Evolutionary conservation across 2,113 vertebrate genomes (phyloP).

Genomic region (Silurus meridionalis): DNA sequence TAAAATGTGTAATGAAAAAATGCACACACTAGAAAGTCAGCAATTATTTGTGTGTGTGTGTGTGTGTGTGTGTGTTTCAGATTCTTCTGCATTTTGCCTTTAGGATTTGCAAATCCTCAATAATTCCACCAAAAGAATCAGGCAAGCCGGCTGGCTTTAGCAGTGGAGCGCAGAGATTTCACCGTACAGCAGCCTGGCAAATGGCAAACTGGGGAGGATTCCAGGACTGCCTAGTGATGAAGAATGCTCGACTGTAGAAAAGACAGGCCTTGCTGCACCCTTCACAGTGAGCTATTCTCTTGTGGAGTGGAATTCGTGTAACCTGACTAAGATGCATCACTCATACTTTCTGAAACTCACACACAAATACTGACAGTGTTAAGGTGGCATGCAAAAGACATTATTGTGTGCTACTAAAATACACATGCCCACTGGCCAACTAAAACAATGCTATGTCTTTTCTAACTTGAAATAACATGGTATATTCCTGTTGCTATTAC

Average conservation of each 20-base stretch:
- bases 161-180: conserved; percentile 1
- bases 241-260: conserved; percentile 44
- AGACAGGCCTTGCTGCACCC: conserved; percentile 14
- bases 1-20: background rate
- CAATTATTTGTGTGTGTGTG: conserved; percentile 11
- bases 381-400: conserved; percentile 17
- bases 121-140: conserved; percentile 22
- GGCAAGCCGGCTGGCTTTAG: background rate
- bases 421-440: conserved; percentile 1
- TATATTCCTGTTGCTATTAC: conserved; percentile 11
- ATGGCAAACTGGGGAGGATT: conserved; percentile 38
- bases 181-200: conserved; percentile 27
- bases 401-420: conserved; percentile 11
- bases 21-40: background rate
- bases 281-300: conserved; percentile 29
- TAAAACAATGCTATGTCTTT: conserved; percentile 19
- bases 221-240: conserved; percentile 53
- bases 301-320: conserved; percentile 27
- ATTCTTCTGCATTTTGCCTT: conserved; percentile 24
- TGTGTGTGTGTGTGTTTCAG: too few species aligned
- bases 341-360: conserved; percentile 21
- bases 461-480: conserved; percentile 4
- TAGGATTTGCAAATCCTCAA: conserved; percentile 30
- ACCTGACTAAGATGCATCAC: conserved; percentile 26
- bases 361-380: conserved; percentile 16